Evolutionary conservation across 64 coral and sea anemone genomes (phyloP), one percentile per base, ranked within the genome.

Genomic region (Orbicella faveolata): DNA sequence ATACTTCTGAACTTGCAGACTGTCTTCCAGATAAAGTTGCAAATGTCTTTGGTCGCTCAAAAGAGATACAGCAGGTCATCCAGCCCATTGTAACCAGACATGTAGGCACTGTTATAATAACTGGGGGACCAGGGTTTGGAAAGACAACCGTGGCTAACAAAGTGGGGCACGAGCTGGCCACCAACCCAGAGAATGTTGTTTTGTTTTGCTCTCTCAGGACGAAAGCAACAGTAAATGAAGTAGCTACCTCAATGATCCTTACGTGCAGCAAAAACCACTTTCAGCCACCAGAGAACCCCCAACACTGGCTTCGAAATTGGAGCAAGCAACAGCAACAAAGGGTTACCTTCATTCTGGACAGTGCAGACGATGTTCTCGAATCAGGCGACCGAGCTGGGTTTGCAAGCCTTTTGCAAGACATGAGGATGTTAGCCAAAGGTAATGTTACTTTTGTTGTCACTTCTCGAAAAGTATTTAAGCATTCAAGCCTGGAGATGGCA

Each of bases 61-160:
- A 79, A 25, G 83, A 88, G 17, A 92, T 88, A 52, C 17, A 80
- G 36, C 3, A 81, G 0, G 13, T 88, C 36, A 59, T 19, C 2
- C 14, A 55, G 9, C n/a, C 78, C 55, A 77, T 92, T 33, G 65
- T 7, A 26, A 18, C n/a, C 11, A 17, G 26, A 12, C 3, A 66
- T 26, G 35, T 70, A 44, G 62, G 63, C 0, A 59, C 61, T 61
- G 84, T 93, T 61, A 26, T 93, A 1, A 52, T 93, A 39, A 88
- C 86, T 55, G 91, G 91, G 18, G 91, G 63, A 16, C 91, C 91
- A 63, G 91, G 91, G 20, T 93, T 75, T 88, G 88, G 92, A 34
- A 94, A 94, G 68, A 85, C 92, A 3, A 59, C 92, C 8, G 87
- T 86, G 65, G 87, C 87, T 4, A 89, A 67, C 52, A 44, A 78